Evolutionary conservation across 2,888 invertebrate genomes (phyloP).

Genomic region (Latrodectus hesperus): DNA sequence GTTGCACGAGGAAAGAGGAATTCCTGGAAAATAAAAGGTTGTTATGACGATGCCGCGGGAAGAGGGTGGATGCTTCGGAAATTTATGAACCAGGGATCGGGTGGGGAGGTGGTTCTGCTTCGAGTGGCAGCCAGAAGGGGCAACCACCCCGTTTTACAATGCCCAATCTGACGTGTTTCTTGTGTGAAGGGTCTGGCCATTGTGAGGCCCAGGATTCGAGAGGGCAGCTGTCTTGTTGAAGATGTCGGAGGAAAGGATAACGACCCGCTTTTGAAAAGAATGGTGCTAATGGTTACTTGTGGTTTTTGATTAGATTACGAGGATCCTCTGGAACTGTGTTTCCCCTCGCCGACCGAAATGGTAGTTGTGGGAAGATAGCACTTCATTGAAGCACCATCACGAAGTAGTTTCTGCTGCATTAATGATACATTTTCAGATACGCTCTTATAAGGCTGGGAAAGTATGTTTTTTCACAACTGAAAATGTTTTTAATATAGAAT

Average conservation of each 20-base stretch:
- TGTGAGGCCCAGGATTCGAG: neutral
- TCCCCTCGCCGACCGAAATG: no score
- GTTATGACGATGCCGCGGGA: neutral
- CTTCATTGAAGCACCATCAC: no score
- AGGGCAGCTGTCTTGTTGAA: neutral
- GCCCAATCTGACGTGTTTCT: neutral
- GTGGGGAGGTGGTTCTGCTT: neutral
- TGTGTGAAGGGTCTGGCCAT: neutral
- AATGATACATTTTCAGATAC: no score
- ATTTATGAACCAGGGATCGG: neutral
- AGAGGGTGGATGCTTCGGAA: neutral
- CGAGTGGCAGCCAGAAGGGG: neutral
- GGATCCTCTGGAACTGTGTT: no score
- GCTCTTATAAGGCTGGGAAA: no score
- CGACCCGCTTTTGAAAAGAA: neutral
- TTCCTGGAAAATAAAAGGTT: neutral
- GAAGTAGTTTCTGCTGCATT: no score
- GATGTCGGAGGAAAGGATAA: neutral
- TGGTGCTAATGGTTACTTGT: neutral
- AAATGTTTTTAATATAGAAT: no score
- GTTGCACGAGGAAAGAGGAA: neutral
- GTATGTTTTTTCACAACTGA: no score
- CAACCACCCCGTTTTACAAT: neutral
- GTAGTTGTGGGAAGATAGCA: no score
- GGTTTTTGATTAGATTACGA: no score